These are phyloP conservation scores for Coenobita brevimanus DNA, from an alignment of 1,140 invertebrate species.

Conservation along the genomic window DNA sequence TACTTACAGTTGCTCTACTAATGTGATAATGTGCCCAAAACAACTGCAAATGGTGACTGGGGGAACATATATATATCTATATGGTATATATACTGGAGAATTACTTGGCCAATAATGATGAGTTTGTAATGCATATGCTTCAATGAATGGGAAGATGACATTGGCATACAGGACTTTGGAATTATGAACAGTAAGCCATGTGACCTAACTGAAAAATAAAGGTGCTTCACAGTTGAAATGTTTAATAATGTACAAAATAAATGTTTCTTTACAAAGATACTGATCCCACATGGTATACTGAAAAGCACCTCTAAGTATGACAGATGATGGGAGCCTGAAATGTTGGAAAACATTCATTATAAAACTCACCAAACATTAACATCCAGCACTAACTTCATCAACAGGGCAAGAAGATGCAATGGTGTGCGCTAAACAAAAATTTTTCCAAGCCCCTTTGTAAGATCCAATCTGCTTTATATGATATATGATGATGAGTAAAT, in stretches of 20 bases:
- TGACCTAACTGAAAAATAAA: slow-evolving; percentile 57
- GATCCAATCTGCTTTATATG: slow-evolving; percentile 53
- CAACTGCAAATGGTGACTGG: slow-evolving; percentile 60
- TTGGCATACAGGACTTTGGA: slow-evolving; percentile 50
- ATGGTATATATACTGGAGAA: background rate
- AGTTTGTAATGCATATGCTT: slow-evolving; percentile 60
- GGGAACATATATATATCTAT: slow-evolving; percentile 40
- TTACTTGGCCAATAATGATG: slow-evolving; percentile 50
- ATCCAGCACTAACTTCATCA: slow-evolving; percentile 48
- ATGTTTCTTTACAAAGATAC: slow-evolving; percentile 11
- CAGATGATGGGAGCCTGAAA: slow-evolving; percentile 57
- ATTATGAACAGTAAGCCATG: slow-evolving; percentile 45
- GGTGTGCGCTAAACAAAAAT: slow-evolving; percentile 34
- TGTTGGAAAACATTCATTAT: slow-evolving; percentile 48
- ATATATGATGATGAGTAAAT: slow-evolving; percentile 37
- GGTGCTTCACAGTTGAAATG: slow-evolving; percentile 46
- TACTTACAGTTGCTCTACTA: slow-evolving; percentile 56
- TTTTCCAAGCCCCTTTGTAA: slow-evolving; percentile 50
- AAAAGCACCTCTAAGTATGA: slow-evolving; percentile 56
- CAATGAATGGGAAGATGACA: slow-evolving; percentile 51
- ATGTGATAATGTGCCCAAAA: slow-evolving; percentile 28
- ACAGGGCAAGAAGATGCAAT: slow-evolving; percentile 47
- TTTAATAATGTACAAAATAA: no score
- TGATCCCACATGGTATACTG: slow-evolving; percentile 36
- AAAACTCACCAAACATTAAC: slow-evolving; percentile 57